Evolutionary conservation across 1,140 invertebrate genomes (phyloP).

Genomic region (Pararge aegeria): DNA sequence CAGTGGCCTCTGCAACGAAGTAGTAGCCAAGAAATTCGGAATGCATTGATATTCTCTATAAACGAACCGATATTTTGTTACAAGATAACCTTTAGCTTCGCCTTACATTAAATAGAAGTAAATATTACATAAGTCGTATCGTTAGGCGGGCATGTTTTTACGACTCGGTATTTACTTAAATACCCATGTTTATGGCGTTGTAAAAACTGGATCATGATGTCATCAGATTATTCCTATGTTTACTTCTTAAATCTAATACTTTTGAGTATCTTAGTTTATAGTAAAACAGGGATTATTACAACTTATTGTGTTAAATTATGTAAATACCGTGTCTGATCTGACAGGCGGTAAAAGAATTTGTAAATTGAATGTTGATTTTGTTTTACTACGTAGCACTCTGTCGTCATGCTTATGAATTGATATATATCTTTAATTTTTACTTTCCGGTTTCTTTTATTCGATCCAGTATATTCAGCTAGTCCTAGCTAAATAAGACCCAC

Average conservation of each 20-base stretch:
- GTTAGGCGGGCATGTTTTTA: slow-evolving; percentile 9
- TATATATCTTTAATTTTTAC: no score
- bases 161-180: slow-evolving; percentile 12
- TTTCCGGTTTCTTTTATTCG: no score
- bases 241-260: slow-evolving; percentile 1
- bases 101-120: not conserved
- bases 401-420: no score
- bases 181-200: slow-evolving; percentile 12
- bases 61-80: slow-evolving; percentile 11
- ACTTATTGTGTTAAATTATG: slow-evolving; percentile 1
- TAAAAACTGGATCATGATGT: slow-evolving; percentile 17
- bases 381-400: no score
- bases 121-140: slow-evolving; percentile 1
- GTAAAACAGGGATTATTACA: not conserved
- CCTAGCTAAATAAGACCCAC: no score
- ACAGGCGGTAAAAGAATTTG: not conserved
- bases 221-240: not conserved
- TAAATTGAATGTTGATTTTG: no score
- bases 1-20: no score
- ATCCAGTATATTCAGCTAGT: no score
- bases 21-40: not conserved
- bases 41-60: not conserved
- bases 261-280: not conserved
- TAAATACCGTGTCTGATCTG: not conserved
- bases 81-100: slow-evolving; percentile 5